Base-by-base conservation (phyloP, 1,140 invertebrate species). In the Mylabris phalerata region DNA sequence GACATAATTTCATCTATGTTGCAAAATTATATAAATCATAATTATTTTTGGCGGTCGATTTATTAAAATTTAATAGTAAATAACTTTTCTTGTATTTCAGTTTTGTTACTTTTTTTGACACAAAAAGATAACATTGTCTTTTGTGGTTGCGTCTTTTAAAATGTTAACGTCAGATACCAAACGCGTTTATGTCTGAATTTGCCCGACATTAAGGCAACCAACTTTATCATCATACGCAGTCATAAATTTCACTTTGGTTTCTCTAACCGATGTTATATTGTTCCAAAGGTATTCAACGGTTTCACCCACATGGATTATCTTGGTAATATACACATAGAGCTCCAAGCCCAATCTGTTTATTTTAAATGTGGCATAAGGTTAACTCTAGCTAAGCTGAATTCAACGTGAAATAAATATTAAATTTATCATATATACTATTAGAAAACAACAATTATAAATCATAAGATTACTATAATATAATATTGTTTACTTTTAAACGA, bases 231-330 rank as follows among this genome's bases (percentile, higher is more conserved):
- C 51, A 54, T 54, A 54, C 42, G 41, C 11, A 44, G 51, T 54
- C 51, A 54, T 54, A 54, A 54, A 54, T 54, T 54, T 54, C 51
- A 54, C 51, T 54, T 54, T 54, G 51, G 51, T 54, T 54, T 54
- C 51, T 54, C 51, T 45, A 54, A 44, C 46, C 51, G 40, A 54
- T 54, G 43, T 45, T 54, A 54, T 54, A 54, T 54, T 54, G 51
- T 54, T 54, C 51, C 51, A 54, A 42, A 13, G 51, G 51, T 54
- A 54, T 54, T 54, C 51, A 45, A 54, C 51, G 51, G 51, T 54
- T 54, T 54, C 51, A 54, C 51, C 42, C 51, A 54, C 51, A 54
- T 54, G 51, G 51, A 54, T 54, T 54, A 54, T 54, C 51, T 54
- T 42, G 3, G 42, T 11, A 54, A 54, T 54, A 54, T 54, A 54